Conservation (phyloP, 2,797 vertebrate species). For the Sebastes baramenuke region DNA sequence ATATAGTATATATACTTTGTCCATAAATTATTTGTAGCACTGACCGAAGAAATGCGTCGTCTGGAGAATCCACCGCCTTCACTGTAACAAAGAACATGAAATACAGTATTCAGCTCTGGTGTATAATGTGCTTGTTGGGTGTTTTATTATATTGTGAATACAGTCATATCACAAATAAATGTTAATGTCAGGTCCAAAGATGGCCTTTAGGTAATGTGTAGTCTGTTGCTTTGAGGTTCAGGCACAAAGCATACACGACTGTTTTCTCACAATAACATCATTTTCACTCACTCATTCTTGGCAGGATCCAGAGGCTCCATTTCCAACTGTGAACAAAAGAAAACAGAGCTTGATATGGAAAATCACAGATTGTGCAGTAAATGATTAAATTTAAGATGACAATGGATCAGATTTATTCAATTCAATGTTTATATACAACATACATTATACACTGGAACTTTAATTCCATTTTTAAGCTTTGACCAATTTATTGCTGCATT, state of each 20-base stretch:
- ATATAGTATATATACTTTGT: background rate
- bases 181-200: background rate
- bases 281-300: slow-evolving; percentile 66
- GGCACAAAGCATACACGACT: background rate
- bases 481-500: too few relatives aligned
- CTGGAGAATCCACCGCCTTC: slow-evolving; percentile 52
- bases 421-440: too few relatives aligned
- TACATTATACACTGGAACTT: too few relatives aligned
- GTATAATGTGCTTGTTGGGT: background rate
- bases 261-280: background rate
- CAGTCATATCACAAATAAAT: background rate
- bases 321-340: slow-evolving; percentile 29
- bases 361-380: background rate
- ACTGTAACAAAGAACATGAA: slow-evolving; percentile 51
- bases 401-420: too few relatives aligned
- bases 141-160: background rate
- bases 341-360: background rate
- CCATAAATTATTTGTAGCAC: slow-evolving; percentile 14
- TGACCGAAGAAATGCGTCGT: slow-evolving; percentile 78
- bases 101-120: background rate
- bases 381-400: background rate
- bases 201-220: background rate
- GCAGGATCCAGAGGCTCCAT: slow-evolving; percentile 74
- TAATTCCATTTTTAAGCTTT: too few relatives aligned
- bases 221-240: background rate